A percentile compares a stretch with the other conserved stretches of the same genome.
Evolutionary conservation across 2,113 vertebrate genomes (phyloP).

Genomic region (Heloderma charlesbogerti): DNA sequence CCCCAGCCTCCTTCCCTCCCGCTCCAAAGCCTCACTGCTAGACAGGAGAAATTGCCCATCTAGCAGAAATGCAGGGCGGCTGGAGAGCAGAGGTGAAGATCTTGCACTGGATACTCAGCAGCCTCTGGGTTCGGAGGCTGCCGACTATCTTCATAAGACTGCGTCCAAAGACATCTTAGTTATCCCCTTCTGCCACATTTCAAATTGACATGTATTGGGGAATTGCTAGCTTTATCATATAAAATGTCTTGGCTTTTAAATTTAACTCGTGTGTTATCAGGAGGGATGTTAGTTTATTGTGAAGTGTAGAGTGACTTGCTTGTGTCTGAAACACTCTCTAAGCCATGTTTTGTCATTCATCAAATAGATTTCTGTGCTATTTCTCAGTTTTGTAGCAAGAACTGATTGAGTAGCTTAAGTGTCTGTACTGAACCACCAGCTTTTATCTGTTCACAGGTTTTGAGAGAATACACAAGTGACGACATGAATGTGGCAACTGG

Average conservation of each 20-base stretch:
- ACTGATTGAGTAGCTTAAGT: not conserved
- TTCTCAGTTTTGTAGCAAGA: not conserved
- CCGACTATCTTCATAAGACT: not conserved
- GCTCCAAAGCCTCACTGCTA: too few species aligned
- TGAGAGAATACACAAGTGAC: constrained; percentile 97
- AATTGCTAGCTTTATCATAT: not conserved
- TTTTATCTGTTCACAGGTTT: constrained; percentile 77
- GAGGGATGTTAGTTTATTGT: not conserved
- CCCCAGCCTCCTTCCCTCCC: too few species aligned
- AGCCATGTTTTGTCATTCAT: not conserved
- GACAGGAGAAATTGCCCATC: too few species aligned
- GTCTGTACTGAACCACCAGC: not conserved
- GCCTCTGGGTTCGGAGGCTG: too few species aligned
- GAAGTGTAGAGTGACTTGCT: not conserved
- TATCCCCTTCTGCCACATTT: not conserved
- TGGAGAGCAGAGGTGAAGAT: too few species aligned
- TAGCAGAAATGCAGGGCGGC: too few species aligned
- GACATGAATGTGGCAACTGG: constrained; percentile 98
- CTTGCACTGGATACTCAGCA: too few species aligned
- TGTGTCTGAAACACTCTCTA: not conserved
- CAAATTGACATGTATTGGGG: not conserved
- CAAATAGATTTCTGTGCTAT: too few species aligned
- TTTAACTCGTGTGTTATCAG: not conserved
- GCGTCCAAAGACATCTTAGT: not conserved
- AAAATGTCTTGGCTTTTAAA: not conserved